phyloP scores from a whole-genome alignment of 2,797 vertebrate genomes.

The Rhynchonycteris naso region DNA sequence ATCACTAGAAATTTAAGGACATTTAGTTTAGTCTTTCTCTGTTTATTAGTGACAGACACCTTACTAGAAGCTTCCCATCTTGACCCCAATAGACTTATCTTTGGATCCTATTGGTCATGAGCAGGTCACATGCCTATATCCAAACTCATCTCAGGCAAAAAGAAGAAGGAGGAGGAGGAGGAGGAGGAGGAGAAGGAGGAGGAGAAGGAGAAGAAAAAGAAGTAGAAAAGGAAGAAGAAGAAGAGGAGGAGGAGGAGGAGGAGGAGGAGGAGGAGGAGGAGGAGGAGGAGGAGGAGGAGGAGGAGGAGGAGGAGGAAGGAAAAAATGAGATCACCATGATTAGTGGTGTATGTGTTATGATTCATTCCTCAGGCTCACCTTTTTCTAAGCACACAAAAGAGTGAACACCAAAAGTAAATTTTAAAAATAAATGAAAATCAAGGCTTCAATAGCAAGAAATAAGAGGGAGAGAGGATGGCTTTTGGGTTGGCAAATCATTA shows the following conservation, averaged over 20 bases:
- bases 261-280: background rate
- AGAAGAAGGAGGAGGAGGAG: background rate
- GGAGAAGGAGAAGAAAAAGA: too few relatives aligned
- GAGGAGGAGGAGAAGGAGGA: too few relatives aligned
- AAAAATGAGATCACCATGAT: background rate
- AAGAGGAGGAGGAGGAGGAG: too few relatives aligned
- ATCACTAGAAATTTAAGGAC: background rate
- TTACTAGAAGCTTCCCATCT: background rate
- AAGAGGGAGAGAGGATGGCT: background rate
- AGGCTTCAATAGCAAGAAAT: background rate
- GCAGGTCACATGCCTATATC: background rate
- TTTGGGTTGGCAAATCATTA: background rate
- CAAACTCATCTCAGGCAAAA: background rate
- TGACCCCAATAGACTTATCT: background rate
- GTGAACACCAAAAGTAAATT: background rate
- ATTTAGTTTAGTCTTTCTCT: background rate
- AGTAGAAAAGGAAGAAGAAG: too few relatives aligned
- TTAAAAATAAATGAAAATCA: background rate
- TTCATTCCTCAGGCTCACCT: background rate
- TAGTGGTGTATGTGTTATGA: background rate
- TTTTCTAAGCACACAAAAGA: background rate
- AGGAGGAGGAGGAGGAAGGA: background rate
- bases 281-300: too few relatives aligned
- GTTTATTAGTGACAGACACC: slow-evolving; percentile 4
- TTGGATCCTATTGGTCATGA: background rate